These are phyloP conservation scores for Octonoba sinensis DNA, from an alignment of 2,888 invertebrate genomes.

Conservation along the genomic window DNA sequence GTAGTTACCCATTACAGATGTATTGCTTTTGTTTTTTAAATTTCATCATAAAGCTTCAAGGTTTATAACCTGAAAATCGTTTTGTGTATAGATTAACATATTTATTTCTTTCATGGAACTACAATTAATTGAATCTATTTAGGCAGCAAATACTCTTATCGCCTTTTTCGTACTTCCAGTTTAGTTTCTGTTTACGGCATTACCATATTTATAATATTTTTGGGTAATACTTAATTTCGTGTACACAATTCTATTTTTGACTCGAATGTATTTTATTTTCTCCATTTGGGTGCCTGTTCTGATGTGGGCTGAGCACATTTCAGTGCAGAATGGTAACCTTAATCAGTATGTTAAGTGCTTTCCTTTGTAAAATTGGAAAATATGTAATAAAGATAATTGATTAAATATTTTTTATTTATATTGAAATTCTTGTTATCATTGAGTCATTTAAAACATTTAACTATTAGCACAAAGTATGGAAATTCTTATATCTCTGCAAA, in stretches of 20 bases:
- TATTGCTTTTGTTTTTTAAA: background rate
- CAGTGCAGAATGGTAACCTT: slow-evolving; percentile 37
- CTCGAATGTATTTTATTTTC: slow-evolving; percentile 30
- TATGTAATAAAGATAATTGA: slow-evolving; percentile 59
- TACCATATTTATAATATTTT: slow-evolving; percentile 25
- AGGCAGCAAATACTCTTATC: slow-evolving; percentile 32
- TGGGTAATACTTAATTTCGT: slow-evolving; percentile 49
- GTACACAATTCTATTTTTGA: slow-evolving; percentile 22
- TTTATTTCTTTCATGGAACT: slow-evolving; percentile 43
- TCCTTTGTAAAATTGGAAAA: slow-evolving; percentile 56
- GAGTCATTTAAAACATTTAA: too few species aligned
- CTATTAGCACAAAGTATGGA: too few species aligned
- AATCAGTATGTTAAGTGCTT: slow-evolving; percentile 58
- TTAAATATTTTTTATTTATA: slow-evolving; percentile 63
- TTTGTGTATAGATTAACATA: slow-evolving; percentile 27
- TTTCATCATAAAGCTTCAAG: slow-evolving; percentile 27
- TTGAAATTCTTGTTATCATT: slow-evolving; percentile 2
- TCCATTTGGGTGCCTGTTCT: slow-evolving; percentile 57
- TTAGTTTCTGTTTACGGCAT: slow-evolving; percentile 7
- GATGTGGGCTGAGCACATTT: slow-evolving; percentile 46
- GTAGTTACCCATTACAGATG: background rate
- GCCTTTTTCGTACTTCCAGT: background rate
- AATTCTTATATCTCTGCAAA: too few species aligned
- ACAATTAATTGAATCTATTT: slow-evolving; percentile 9
- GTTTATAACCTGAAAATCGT: slow-evolving; percentile 27